Evolutionary conservation across 2,888 invertebrate genomes (phyloP).

Genomic region (Hemicrepidius hirtus): DNA sequence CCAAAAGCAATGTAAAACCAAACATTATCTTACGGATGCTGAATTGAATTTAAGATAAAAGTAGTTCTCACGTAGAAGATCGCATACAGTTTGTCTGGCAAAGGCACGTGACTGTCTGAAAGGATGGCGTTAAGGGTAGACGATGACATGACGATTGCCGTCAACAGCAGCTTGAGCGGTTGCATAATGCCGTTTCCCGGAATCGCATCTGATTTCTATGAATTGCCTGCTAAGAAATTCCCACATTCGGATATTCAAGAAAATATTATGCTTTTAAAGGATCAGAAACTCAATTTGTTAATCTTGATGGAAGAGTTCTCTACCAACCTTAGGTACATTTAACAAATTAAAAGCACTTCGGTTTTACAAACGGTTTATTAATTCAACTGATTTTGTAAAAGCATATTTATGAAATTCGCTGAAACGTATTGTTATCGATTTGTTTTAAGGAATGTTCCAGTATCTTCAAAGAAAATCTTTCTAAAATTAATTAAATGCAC

Average conservation of each 20-base stretch:
- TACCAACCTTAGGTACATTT: background rate
- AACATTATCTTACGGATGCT: constrained; percentile 4
- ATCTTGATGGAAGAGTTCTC: background rate
- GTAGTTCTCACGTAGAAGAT: constrained; percentile 46
- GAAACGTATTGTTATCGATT: no score
- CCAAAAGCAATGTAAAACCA: constrained; percentile 16
- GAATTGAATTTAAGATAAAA: constrained; percentile 45
- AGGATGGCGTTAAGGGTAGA: constrained; percentile 49
- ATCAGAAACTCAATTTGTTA: constrained; percentile 32
- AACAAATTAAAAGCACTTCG: no score
- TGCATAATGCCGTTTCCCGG: constrained; percentile 54
- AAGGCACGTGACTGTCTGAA: constrained; percentile 55
- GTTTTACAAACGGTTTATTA: no score
- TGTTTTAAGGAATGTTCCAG: no score
- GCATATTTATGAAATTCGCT: no score
- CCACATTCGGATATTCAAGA: constrained; percentile 22
- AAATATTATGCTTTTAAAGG: constrained; percentile 26
- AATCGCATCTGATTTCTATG: constrained; percentile 64
- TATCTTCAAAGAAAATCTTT: no score
- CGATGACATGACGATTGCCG: constrained; percentile 61
- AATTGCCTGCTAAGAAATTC: constrained; percentile 57
- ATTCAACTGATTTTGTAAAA: no score
- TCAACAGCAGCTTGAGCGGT: constrained; percentile 58
- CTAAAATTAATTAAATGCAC: no score
- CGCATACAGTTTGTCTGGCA: constrained; percentile 50